Base-by-base conservation (phyloP, 92 coral and sea anemone genomes). In the Diadumene lineata region DNA sequence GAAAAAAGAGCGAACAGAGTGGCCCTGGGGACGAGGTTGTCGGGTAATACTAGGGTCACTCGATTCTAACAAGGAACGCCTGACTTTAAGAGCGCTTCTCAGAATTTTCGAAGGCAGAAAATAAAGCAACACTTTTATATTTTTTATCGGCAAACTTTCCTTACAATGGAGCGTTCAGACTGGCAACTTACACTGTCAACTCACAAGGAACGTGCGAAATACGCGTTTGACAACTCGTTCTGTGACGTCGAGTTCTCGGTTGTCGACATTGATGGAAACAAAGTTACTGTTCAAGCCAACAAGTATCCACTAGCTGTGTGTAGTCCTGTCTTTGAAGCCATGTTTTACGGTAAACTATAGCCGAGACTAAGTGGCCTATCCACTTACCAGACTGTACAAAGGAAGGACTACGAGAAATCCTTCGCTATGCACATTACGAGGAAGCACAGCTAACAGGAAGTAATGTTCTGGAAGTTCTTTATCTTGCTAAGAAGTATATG, bases 111-210 rank as follows among this genome's bases (percentile, higher is more conserved):
- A n/a, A n/a, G n/a, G n/a, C n/a, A n/a, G n/a, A n/a, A n/a, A n/a
- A n/a, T 13, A n/a, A n/a, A n/a, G n/a, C n/a, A n/a, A n/a, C n/a
- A n/a, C n/a, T n/a, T n/a, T n/a, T n/a, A n/a, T n/a, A n/a, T n/a
- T n/a, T n/a, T n/a, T n/a, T n/a, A n/a, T n/a, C n/a, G 48, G n/a
- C n/a, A n/a, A n/a, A 38, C 13, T 4, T 38, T 38, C 7, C 6
- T 2, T 2, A 7, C 8, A 53, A 53, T 53, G 60, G 60, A 53
- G 60, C 4, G 10, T 16, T 22, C 25, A 53, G 22, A 22, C 60
- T 86, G 91, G 91, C 91, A 86, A 73, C 66, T 78, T 60, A 71
- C 69, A 60, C 55, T 83, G 43, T 81, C 72, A 50, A 70, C 87
- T 17, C 9, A 81, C 76, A 74, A 77, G 34, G 91, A 86, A 51